Evolutionary conservation across 2,888 invertebrate genomes (phyloP).

Genomic region (Heliconius ismenius): DNA sequence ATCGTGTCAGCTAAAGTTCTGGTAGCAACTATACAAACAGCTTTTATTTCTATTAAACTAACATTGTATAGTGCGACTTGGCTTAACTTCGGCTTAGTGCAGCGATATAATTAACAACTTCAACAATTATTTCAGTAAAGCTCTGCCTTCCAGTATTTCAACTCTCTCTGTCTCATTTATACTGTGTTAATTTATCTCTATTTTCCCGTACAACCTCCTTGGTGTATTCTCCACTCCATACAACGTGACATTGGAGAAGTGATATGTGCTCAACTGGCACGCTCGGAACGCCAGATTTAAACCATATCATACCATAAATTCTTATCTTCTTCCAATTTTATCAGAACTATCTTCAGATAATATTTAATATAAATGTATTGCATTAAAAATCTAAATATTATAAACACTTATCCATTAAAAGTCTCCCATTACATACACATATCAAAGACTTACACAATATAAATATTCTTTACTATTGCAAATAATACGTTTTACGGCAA

Average conservation of each 20-base stretch:
- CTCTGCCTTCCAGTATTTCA: background rate
- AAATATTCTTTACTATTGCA: background rate
- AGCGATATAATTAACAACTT: background rate
- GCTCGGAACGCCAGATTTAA: too few species aligned
- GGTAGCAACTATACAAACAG: slow-evolving; percentile 10
- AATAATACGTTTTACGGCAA: slow-evolving; percentile 4
- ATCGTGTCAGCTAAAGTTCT: background rate
- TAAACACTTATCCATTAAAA: background rate
- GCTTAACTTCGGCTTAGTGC: slow-evolving; percentile 3
- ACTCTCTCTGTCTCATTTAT: too few species aligned
- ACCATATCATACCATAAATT: background rate
- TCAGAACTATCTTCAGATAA: background rate
- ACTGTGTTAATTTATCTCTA: too few species aligned
- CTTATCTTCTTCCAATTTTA: background rate
- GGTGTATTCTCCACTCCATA: too few species aligned
- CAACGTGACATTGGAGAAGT: too few species aligned
- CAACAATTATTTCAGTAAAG: slow-evolving; percentile 1
- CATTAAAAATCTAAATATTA: background rate
- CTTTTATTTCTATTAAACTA: slow-evolving; percentile 18
- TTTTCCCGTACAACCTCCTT: too few species aligned
- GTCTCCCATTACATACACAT: background rate
- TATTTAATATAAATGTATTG: background rate
- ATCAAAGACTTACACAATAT: background rate
- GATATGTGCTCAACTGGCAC: too few species aligned
- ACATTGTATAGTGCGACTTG: background rate